Evolutionary conservation across 2,113 vertebrate species (phyloP), one percentile per base, ranked within the genome.

Genomic region (Menura novaehollandiae): DNA sequence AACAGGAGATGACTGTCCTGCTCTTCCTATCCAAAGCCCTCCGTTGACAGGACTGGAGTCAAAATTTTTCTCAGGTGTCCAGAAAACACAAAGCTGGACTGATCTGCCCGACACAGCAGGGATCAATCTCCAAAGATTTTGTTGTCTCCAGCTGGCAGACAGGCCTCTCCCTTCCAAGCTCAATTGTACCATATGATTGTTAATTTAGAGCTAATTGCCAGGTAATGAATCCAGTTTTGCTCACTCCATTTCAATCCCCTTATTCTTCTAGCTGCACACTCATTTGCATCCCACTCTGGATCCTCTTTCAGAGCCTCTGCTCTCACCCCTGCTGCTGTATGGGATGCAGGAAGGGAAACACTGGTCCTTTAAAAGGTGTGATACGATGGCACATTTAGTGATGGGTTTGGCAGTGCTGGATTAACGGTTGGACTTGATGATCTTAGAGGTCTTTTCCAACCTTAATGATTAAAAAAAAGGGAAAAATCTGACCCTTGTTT

Each of bases 191-290:
- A 44, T 78, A 80, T 60, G 71, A 95, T 72, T 37, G 35, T 97
- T 97, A 97, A 97, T 97, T 97, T 91, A 30, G 60, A 97, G 88
- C 83, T 98, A 97, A 98, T 97, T 97, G 68, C 96, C 96, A 97
- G 90, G 85, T 97, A 97, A 97, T 91, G 44, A 98, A 97, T 95
- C 95, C 91, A 85, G 95, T 97, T 98, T 97, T 96, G 72, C 88
- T 97, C 88, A 62, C 82, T 92, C 80, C 71, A 67, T 91, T 97
- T 58, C 91, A 96, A 86, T 94, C 89, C 82, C 94, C 72, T 89
- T 89, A 83, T 43, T 55, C 83, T 97, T 93, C 88, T 88, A 89
- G 85, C 79, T 94, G 76, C 97, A 91, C 53, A 58, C 81, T 90
- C 85, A 93, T 93, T 96, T 97, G 83, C 94, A 97, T 96, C 95